Base-by-base conservation (phyloP, 1,140 invertebrate species). In the Liolophura sinensis region DNA sequence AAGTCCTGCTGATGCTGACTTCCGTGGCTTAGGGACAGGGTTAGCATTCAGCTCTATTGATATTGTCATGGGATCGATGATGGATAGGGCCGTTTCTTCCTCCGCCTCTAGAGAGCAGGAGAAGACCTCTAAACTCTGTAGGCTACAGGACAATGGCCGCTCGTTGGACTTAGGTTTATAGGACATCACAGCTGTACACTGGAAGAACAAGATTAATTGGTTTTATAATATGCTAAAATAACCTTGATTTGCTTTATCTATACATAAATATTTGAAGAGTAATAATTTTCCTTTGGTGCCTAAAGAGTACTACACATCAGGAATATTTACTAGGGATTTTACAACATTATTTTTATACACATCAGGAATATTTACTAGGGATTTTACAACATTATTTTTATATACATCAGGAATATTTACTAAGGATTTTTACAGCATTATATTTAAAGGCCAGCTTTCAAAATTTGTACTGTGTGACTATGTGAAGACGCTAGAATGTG, bases 31-130 rank as follows among this genome's bases (percentile, higher is more conserved):
- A 5, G 77, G 73, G 16, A 76, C 62, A 46, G 79, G 75, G 65
- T 79, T 79, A 27, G 71, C 75, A 69, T 81, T 82, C 27, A 85
- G 72, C 51, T 85, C 83, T 20, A 86, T 75, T 52, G 69, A 92
- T 18, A 95, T 72, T n/a, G 60, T 85, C 54, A 94, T 91, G 0
- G 96, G 96, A 85, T 98, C 95, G 56, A 98, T 92, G 70, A 98
- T 98, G n/a, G 95, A 95, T 7, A 97, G 85, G 1, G 95, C 94
- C 0, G 95, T 97, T 78, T 97, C 94, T 65, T 97, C 92, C 85
- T 97, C 95, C 69, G 92, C 88, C 11, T 93, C 93, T 52, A 98
- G 85, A 68, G 94, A 92, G 83, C 95, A 97, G 0, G 95, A 97
- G 84, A 96, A 98, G 70, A 98, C 87, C 85, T 98, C 95, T 74